Evolutionary conservation across 2,113 vertebrate genomes (phyloP).

Genomic region (Saccopteryx bilineata): DNA sequence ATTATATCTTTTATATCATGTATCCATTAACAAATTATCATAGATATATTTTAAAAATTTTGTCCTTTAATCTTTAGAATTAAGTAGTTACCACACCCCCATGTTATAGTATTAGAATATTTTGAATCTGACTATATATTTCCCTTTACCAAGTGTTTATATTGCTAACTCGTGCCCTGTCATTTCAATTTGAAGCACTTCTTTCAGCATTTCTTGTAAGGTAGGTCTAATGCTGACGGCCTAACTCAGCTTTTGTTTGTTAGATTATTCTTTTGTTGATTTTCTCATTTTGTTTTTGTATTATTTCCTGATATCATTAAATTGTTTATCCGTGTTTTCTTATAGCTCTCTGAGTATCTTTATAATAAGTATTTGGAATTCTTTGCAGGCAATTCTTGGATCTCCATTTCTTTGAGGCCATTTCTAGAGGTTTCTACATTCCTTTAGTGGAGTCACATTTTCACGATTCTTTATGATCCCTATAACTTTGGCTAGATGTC

Average conservation of each 20-base stretch:
- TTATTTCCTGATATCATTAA: not conserved
- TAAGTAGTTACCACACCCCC: not conserved
- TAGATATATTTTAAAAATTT: no score
- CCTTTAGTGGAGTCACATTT: not conserved
- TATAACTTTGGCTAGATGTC: not conserved
- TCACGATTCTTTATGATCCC: not conserved
- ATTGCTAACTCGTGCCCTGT: not conserved
- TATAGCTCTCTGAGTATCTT: not conserved
- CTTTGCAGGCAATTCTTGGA: not conserved
- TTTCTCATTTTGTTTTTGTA: not conserved
- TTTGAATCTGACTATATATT: not conserved
- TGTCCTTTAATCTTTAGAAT: not conserved
- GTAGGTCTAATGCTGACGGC: no score
- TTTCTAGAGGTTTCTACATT: not conserved
- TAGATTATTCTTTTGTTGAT: not conserved
- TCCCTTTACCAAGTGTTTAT: not conserved
- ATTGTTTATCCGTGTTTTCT: not conserved
- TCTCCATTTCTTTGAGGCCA: not conserved
- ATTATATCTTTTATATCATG: no score
- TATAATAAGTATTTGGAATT: not conserved
- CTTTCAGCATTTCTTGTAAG: not conserved
- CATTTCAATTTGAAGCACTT: not conserved
- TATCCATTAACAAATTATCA: no score
- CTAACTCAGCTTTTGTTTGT: no score
- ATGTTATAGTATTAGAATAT: not conserved